Evolutionary conservation across 2,888 invertebrate genomes (phyloP).

Genomic region (Apotomis betuletana): DNA sequence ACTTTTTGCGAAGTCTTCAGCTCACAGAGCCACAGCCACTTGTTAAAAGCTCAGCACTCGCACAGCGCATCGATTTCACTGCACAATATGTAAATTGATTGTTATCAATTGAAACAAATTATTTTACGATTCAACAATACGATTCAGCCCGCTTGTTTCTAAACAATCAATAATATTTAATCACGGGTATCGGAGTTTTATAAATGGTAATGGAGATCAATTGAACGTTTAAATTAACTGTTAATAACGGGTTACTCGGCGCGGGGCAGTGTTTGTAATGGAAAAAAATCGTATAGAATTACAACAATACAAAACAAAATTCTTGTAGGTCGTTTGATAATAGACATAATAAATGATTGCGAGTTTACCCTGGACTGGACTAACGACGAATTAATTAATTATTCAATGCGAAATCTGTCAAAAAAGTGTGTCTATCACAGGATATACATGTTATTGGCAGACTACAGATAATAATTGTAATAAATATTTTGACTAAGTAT

Average conservation of each 20-base stretch:
- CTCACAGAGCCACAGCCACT: no score
- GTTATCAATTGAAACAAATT: slow-evolving; percentile 76
- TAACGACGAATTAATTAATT: no score
- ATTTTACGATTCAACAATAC: slow-evolving; percentile 69
- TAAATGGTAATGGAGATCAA: slow-evolving; percentile 79
- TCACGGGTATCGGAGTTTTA: slow-evolving; percentile 74
- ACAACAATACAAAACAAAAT: not conserved
- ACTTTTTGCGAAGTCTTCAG: no score
- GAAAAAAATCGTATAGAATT: slow-evolving; percentile 29
- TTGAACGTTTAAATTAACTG: slow-evolving; percentile 79
- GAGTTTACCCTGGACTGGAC: no score
- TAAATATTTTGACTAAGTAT: no score
- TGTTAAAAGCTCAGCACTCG: not conserved
- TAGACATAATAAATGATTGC: no score
- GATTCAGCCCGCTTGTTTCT: slow-evolving; percentile 66
- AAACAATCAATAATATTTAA: slow-evolving; percentile 77
- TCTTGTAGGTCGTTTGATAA: not conserved
- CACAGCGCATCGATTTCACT: slow-evolving; percentile 36
- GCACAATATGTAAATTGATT: slow-evolving; percentile 62
- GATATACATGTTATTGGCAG: no score
- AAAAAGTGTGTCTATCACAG: no score
- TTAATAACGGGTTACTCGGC: slow-evolving; percentile 46
- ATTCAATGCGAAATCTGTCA: no score
- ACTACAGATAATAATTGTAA: no score
- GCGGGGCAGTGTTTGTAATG: slow-evolving; percentile 19